Evolutionary conservation across 2,888 invertebrate species (phyloP), one percentile per base, ranked within the genome.

Genomic region (Parnassius mnemosyne): DNA sequence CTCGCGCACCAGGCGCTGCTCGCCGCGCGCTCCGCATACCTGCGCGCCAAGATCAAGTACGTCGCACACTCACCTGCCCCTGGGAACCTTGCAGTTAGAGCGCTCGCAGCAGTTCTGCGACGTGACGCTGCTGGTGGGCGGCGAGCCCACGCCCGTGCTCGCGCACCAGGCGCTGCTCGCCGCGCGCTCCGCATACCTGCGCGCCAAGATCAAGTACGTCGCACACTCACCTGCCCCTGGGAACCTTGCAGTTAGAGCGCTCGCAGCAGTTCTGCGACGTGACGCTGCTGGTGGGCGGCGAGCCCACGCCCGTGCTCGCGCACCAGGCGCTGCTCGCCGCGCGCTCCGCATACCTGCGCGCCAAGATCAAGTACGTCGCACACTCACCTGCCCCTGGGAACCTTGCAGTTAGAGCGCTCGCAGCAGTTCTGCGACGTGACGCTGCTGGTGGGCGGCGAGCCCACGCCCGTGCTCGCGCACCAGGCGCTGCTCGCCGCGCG

Each of bases 251-350:
- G 16, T 16, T 16, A 16, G 16, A 16, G 59, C 95, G 94, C 73
- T 95, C 95, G n/a, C 94, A 95, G 70, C 95, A 96, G 80, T 98
- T 98, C 84, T 97, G 97, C 81, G 98, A 98, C 85, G 95, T 98
- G 25, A 95, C 96, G 69, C 96, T 98, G 75, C 82, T 97, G 25
- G 95, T 98, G 9, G 97, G 97, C 0, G 86, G 92, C 0, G 94
- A 94, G 54, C 94, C 95, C 80, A 93, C 93, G 0, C 93, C 93
- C 60, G 95, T 98, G 56, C 91, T 94, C 58, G 97, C 97, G 0
- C 98, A 98, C 78, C 95, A 97, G 70, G 96, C 97, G 0, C 94
- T 98, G 83, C 95, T 98, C 9, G 97, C 97, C 0, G 97, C 98
- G 0, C 92, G 98, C 51, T 97, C 97, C 0, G 94, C 95, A 67